Evolutionary conservation across 2,888 invertebrate species (phyloP), one percentile per base, ranked within the genome.

Genomic region (Parasteatoda lunata): DNA sequence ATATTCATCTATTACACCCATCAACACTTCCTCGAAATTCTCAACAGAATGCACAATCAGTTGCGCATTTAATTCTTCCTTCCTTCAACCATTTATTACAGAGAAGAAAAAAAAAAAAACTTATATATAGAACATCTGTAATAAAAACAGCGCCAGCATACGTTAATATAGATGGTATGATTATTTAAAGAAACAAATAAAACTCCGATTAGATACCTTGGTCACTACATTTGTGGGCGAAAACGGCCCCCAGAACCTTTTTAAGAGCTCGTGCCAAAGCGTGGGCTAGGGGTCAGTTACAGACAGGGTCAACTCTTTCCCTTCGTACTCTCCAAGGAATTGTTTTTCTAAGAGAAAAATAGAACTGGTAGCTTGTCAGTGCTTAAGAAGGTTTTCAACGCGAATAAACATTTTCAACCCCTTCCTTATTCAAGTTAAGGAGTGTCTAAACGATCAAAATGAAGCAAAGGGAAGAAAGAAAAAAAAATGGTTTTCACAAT

Each of bases 201-300:
- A 59, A 59, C 7, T 9, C 11, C 4, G 9, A 8, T 59, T 59
- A 4, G 8, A 4, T n/a, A 13, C 59, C 59, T 7, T 59, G 59
- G 11, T 5, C 59, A 9, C 59, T 59, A 9, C 11, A 59, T 4
- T 59, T 5, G 59, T 59, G 59, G 59, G 59, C 59, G 59, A 59
- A n/a, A 59, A 59, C 9, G 9, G 59, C 7, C 8, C 8, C 9
- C n/a, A 59, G 59, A 4, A n/a, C 59, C 9, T 54, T 3, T 59
- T 59, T 13, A 59, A 59, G 9, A 59, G 15, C 45, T 66, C 68
- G 30, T 51, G 11, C 45, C 15, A 15, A 47, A 65, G 68, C 66
- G 73, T 72, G 66, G 72, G 65, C 72, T 9, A 15, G 73, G 66
- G 73, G 80, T 79, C 70, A 79, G 64, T 79, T 64, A 49, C 70